A percentile compares a stretch with the other conserved stretches of the same genome.
Conservation (phyloP, 2,888 invertebrate species). For the Pyrochroa serraticornis region DNA sequence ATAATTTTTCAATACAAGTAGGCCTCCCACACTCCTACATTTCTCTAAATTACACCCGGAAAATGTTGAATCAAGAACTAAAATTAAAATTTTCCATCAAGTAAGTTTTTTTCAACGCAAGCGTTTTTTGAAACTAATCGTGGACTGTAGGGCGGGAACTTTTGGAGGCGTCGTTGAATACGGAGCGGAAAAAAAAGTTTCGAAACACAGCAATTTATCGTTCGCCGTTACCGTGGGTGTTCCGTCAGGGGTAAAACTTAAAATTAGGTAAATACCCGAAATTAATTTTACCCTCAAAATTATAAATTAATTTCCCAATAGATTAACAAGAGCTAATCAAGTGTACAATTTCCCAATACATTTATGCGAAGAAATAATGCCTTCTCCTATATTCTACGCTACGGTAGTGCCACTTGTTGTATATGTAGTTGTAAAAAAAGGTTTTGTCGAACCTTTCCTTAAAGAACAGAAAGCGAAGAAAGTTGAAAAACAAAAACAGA, state of each 20-base stretch:
- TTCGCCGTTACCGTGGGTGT: slow-evolving; percentile 86
- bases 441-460: slow-evolving; percentile 84
- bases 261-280: slow-evolving; percentile 71
- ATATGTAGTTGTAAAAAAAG: slow-evolving; percentile 81
- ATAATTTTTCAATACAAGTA: slow-evolving; percentile 77
- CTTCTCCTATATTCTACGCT: slow-evolving; percentile 91
- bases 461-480: slow-evolving; percentile 79
- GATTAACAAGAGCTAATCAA: slow-evolving; percentile 86
- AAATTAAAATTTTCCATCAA: slow-evolving; percentile 69
- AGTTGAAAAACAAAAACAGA: slow-evolving; percentile 80
- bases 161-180: slow-evolving; percentile 89
- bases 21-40: slow-evolving; percentile 82
- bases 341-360: slow-evolving; percentile 88
- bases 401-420: slow-evolving; percentile 84
- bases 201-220: slow-evolving; percentile 85
- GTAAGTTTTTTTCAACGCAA: slow-evolving; percentile 41
- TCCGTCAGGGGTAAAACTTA: slow-evolving; percentile 87
- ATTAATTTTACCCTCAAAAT: slow-evolving; percentile 8
- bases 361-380: slow-evolving; percentile 87
- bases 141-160: slow-evolving; percentile 74
- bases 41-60: slow-evolving; percentile 77
- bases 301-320: slow-evolving; percentile 52
- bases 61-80: slow-evolving; percentile 78
- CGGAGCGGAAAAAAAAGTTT: slow-evolving; percentile 91
- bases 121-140: slow-evolving; percentile 15